Base-by-base conservation (phyloP, 2,888 invertebrate genomes). In the Leucophenga maculata region DNA sequence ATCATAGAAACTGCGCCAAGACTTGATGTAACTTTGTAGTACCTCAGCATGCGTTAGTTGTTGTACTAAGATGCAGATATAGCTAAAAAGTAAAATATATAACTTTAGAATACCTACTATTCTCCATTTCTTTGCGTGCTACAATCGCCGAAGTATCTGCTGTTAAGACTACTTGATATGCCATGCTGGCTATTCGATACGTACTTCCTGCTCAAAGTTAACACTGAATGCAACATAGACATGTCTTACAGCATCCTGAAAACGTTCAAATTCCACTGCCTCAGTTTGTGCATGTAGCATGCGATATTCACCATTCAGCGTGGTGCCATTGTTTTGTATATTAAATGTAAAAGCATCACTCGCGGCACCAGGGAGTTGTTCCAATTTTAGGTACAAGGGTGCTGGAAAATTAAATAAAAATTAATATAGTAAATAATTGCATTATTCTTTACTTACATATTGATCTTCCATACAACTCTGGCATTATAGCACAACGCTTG, bases 161-260 rank as follows among this genome's bases (percentile, higher is more conserved):
- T 0, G 91, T 90, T 89, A 91, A 90, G 0, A 89, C 89, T 76
- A 90, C 91, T 0, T 90, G 90, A 75, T 90, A 89, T 66, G 71
- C 20, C 78, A 79, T n/a, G 74, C 60, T 18, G 66, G 55, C 46
- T 85, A 67, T 68, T 77, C 72, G 18, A 4, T 20, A 39, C 46
- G 69, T 72, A 22, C 73, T 69, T 67, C 44, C 20, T 73, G 72
- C 75, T 76, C 75, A 70, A 84, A 77, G 77, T 77, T 57, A 14
- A 77, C 76, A 65, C 77, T 77, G n/a, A 77, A 73, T 4, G 67
- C 82, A 26, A 79, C 77, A 78, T 74, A 85, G 72, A 79, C 73
- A 54, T 57, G 77, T 65, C 74, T 75, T 65, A 65, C 70, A 65
- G 69, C 46, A 11, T 60, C 74, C 69, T 84, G 84, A 67, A 83